Base-by-base conservation (phyloP, 2,797 vertebrate genomes). In the Paratrypauchen microcephalus region DNA sequence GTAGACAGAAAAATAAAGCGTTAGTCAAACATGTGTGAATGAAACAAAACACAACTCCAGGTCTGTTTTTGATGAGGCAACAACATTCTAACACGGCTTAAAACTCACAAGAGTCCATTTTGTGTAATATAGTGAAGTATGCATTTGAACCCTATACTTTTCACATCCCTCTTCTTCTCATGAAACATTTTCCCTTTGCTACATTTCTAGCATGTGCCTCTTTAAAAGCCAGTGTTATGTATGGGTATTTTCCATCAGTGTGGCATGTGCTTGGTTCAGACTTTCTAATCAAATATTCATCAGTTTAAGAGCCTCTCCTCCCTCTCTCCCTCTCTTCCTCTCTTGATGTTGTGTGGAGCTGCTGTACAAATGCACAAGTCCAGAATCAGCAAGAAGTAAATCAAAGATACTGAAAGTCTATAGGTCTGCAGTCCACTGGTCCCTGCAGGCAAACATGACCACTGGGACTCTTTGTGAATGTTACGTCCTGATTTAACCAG, bases 221-320 rank as follows among this genome's bases (percentile, higher is more conserved):
- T 6, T 62, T 21, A 21, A 54, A n/a, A 7, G 13, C 12, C 39
- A 13, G 0, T 2, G 12, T n/a, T 70, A 41, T 36, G 19, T 69
- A 41, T 72, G 57, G 63, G 47, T 41, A 19, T 65, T 24, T 9
- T 62, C 21, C 30, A 12, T 71, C 67, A 62, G 5, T 47, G 47
- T 28, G 16, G 50, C 48, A 60, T 24, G 71, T 16, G 68, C 75
- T 54, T 32, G 62, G 63, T 81, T 74, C 86, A 75, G 60, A 69
- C 70, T 71, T 79, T 54, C 12, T 73, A 4, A 82, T 90, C 45
- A 91, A 87, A 85, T 86, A 88, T 89, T 83, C 62, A 89, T 87
- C 21, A 65, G 47, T 64, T 66, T 32, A 71, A 86, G 66, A 80
- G 72, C 80, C 39, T 81, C 72, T 75, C 57, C 61, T 66, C 13